phyloP scores from a whole-genome alignment of 2,888 invertebrate genomes.

The Drosophila meridionalis region DNA sequence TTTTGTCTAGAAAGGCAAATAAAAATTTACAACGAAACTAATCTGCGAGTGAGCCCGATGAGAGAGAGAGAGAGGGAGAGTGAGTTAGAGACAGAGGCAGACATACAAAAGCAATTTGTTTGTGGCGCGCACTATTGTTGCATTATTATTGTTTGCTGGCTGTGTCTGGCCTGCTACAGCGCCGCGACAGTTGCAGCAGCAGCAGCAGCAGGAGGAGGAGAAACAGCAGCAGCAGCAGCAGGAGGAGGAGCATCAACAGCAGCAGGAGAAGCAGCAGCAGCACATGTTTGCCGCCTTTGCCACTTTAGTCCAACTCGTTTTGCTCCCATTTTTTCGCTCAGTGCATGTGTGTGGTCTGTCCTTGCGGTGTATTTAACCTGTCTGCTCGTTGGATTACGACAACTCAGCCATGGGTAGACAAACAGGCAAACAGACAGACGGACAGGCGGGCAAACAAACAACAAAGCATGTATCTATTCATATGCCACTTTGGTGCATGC shows the following conservation, averaged over 20 bases:
- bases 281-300: conserved; percentile 62
- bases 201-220: conserved; percentile 34
- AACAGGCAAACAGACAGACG: conserved; percentile 24
- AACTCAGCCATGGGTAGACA: conserved; percentile 50
- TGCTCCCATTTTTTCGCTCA: conserved; percentile 37
- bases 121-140: conserved; percentile 77
- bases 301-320: conserved; percentile 59
- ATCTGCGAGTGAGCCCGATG: conserved; percentile 72
- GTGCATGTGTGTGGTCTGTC: conserved; percentile 62
- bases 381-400: conserved; percentile 82
- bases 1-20: conserved; percentile 59
- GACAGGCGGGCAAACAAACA: conserved; percentile 54
- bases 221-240: too few species aligned
- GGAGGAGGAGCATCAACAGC: too few species aligned
- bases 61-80: conserved; percentile 24
- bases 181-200: conserved; percentile 55
- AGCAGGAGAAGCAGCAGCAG: conserved; percentile 23
- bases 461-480: conserved; percentile 76
- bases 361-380: conserved; percentile 84
- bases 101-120: conserved; percentile 74
- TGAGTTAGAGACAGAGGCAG: conserved; percentile 17
- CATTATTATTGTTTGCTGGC: conserved; percentile 79
- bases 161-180: conserved; percentile 57
- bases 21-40: conserved; percentile 72
- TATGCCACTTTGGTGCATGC: conserved; percentile 64